phyloP scores from a whole-genome alignment of 1,140 invertebrate species.

The Propsilocerus akamusi region DNA sequence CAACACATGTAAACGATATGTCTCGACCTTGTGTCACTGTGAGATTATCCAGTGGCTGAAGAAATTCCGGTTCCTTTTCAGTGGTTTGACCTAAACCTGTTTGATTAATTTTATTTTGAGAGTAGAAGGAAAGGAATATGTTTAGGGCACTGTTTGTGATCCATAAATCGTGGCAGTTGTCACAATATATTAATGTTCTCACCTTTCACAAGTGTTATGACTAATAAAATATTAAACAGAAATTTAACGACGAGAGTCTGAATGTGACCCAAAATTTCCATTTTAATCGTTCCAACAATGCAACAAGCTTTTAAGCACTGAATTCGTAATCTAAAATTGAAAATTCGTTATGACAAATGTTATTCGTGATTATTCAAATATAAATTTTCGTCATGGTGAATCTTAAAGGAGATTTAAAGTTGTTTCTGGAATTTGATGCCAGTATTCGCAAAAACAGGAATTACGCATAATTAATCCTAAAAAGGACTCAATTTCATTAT shows the following conservation, averaged over 20 bases:
- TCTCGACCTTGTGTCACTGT: constrained; percentile 74
- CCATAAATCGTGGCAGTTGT: not conserved
- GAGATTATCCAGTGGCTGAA: constrained; percentile 67
- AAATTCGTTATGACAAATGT: no score
- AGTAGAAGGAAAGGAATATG: not conserved
- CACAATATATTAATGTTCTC: not conserved
- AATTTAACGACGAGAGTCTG: not conserved
- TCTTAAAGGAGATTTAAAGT: no score
- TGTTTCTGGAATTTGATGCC: no score
- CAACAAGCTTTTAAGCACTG: no score
- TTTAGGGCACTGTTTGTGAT: not conserved
- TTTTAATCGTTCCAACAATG: no score
- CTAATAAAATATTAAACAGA: not conserved
- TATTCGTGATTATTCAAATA: no score
- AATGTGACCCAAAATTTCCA: not conserved
- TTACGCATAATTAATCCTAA: no score
- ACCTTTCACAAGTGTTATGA: not conserved
- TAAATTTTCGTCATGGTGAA: no score
- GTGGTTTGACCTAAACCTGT: constrained; percentile 22
- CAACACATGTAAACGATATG: constrained; percentile 71
- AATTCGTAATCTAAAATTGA: no score
- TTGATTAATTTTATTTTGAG: not conserved
- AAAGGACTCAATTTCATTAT: no score
- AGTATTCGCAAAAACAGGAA: no score
- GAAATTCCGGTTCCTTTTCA: constrained; percentile 52